Percentiles rank a stretch among this genome's conserved stretches.
Evolutionary conservation across 2,113 vertebrate genomes (phyloP).

Genomic region (Struthidea cinerea): DNA sequence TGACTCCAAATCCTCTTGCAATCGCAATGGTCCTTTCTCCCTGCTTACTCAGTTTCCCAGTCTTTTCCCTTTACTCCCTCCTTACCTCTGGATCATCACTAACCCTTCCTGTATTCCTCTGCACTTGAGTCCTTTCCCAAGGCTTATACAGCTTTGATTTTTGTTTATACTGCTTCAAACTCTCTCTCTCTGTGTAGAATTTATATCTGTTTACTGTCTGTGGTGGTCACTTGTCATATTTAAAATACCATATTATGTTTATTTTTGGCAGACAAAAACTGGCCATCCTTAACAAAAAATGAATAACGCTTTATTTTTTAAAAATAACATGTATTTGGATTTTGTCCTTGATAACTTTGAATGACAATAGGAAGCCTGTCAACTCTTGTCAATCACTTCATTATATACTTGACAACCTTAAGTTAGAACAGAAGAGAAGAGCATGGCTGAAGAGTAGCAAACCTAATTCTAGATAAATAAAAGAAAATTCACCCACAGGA

Average conservation of each 20-base stretch:
- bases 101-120: background rate
- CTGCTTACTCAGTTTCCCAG: background rate
- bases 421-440: constrained; percentile 46
- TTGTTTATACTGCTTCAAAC: background rate
- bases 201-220: background rate
- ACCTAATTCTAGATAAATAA: constrained; percentile 66
- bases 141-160: background rate
- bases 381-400: constrained; percentile 59
- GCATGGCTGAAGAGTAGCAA: background rate
- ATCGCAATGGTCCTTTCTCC: background rate
- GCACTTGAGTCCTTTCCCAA: background rate
- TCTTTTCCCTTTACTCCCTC: background rate
- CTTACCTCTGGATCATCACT: background rate
- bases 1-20: background rate
- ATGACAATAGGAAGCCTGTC: constrained; percentile 52
- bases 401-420: constrained; percentile 28
- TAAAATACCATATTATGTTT: background rate
- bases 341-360: constrained; percentile 43
- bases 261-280: background rate
- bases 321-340: background rate
- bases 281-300: background rate
- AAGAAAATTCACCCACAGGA: constrained; percentile 55
- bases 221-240: background rate
- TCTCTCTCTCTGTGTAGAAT: background rate
- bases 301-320: background rate